Conservation (phyloP, 1,140 invertebrate species). For the Lethrus apterus region DNA sequence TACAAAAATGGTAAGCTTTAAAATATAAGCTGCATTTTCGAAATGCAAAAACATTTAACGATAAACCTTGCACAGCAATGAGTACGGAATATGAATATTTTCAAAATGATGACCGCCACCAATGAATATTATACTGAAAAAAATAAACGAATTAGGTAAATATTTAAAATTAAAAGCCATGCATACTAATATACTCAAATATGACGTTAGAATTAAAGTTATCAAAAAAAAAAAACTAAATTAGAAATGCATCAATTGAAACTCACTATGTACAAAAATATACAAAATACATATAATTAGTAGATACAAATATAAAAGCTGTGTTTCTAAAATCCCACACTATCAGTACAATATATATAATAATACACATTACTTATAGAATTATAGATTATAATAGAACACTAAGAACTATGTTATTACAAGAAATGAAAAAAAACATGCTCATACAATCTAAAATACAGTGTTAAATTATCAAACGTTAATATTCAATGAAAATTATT, state of each 20-base stretch:
- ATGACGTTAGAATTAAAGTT: no score
- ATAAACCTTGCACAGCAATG: constrained; percentile 31
- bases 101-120: constrained; percentile 34
- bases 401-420: neutral
- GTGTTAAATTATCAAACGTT: neutral
- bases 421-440: neutral
- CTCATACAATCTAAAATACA: constrained; percentile 3
- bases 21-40: constrained; percentile 23
- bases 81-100: constrained; percentile 33
- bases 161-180: no score
- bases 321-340: neutral
- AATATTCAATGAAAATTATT: constrained; percentile 30
- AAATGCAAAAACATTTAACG: constrained; percentile 19
- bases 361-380: neutral
- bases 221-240: constrained; percentile 6
- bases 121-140: constrained; percentile 40
- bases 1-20: neutral
- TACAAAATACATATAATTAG: neutral
- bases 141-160: constrained; percentile 31
- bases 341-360: neutral
- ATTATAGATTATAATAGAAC: neutral
- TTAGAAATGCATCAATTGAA: constrained; percentile 1
- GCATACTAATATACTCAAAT: no score
- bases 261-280: neutral
- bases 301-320: neutral